phyloP scores from a whole-genome alignment of 2,113 vertebrate genomes.

The Lonchura striata region DNA sequence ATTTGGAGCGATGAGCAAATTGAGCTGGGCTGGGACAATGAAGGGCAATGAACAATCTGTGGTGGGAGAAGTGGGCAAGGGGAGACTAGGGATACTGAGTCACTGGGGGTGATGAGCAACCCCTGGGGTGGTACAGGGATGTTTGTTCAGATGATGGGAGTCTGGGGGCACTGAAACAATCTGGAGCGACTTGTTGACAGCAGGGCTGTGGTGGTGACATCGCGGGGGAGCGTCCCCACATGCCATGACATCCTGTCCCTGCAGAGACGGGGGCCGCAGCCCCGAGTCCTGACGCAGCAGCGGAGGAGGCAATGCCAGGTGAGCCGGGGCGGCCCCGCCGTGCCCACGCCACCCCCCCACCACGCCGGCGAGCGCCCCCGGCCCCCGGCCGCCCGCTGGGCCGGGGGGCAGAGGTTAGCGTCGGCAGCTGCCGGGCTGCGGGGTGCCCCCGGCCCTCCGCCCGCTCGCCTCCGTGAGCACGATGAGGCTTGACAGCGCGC shows the following conservation, averaged over 20 bases:
- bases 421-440: slow-evolving; percentile 48
- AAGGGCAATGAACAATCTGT: neutral
- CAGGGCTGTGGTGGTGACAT: neutral
- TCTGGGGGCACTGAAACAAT: neutral
- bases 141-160: neutral
- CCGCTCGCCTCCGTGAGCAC: slow-evolving; percentile 37
- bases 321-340: neutral
- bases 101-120: neutral
- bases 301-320: neutral
- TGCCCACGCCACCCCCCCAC: neutral
- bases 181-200: neutral
- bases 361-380: neutral
- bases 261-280: neutral
- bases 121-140: neutral
- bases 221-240: neutral
- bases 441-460: slow-evolving; percentile 33
- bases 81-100: neutral
- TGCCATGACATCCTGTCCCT: neutral
- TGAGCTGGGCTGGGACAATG: rapidly evolving
- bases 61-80: neutral
- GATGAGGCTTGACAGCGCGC: slow-evolving; percentile 54
- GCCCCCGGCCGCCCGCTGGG: slow-evolving; percentile 15
- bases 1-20: rapidly evolving
- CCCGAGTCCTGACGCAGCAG: neutral
- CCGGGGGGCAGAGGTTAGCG: slow-evolving; percentile 56